Evolutionary conservation across 2,797 vertebrate species (phyloP), one percentile per base, ranked within the genome.

Genomic region (Sebastes ruberrimus): DNA sequence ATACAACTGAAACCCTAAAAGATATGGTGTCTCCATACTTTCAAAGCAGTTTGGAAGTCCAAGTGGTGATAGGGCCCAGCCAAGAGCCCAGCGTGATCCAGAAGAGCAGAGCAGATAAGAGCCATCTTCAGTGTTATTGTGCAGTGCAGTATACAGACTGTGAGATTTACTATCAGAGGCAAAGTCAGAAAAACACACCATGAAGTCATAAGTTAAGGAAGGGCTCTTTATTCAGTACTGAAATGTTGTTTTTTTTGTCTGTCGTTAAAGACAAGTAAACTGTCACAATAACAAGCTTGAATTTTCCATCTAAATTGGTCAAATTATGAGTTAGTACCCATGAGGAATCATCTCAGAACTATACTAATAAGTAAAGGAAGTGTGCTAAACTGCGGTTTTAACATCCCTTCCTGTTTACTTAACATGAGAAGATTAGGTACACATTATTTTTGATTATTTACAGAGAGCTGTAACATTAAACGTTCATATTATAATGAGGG

Each of bases 201-300:
- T 9, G 6, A 63, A 18, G 20, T 32, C 3, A 14, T 7, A 38
- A 70, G 1, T 25, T 70, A 6, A 77, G 23, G 3, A 10, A 4
- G 11, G 20, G 42, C 42, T 56, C 1, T 63, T 27, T 49, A 35
- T 18, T 67, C 16, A 3, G 1, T 35, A 13, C 28, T 42, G 6
- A 64, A 52, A 25, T 13, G 9, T 53, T 27, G 14, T 27, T 49
- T 27, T 27, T 16, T 46, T 49, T 7, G 27, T 42, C 18, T 30
- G 27, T 56, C 3, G 2, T 38, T 42, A 8, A 18, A 14, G n/a
- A 46, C 42, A 46, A 46, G 16, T 22, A 28, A 23, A 46, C 16
- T 7, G 16, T 14, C 22, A 55, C 13, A 53, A 20, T 23, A n/a
- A n/a, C 0, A 13, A 0, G 0, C 10, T 25, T 7, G 16, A 6